Evolutionary conservation across 2,888 invertebrate genomes (phyloP).

Genomic region (Cepaea hortensis): DNA sequence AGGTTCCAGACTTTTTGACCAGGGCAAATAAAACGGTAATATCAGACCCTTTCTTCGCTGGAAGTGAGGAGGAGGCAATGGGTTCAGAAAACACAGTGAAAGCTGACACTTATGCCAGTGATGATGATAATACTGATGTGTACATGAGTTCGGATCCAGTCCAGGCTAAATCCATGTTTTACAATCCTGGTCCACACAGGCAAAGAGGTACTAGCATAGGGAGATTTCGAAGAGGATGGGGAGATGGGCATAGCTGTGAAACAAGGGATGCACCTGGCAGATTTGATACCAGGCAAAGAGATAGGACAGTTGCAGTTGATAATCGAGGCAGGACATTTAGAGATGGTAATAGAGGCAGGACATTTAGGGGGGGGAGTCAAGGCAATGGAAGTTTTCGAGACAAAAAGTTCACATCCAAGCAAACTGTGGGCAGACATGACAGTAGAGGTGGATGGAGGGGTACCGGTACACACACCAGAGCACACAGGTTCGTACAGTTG

Average conservation of each 20-base stretch:
- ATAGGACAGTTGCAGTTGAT: conserved; percentile 29
- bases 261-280: not conserved
- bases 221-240: not conserved
- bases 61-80: conserved; percentile 37
- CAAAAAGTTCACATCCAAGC: conserved; percentile 3
- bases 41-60: conserved; percentile 38
- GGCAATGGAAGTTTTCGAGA: not conserved
- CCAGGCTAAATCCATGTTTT: conserved; percentile 53
- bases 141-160: not conserved
- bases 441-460: not conserved
- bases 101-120: not conserved
- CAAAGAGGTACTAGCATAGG: not conserved
- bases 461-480: not conserved
- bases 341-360: conserved; percentile 32
- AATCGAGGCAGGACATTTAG: conserved; percentile 29
- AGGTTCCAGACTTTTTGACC: conserved; percentile 23
- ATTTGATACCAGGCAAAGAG: conserved; percentile 28
- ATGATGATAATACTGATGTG: conserved; percentile 16
- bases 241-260: not conserved
- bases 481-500: conserved; percentile 15
- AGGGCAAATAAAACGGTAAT: conserved; percentile 10
- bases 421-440: not conserved
- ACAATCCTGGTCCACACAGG: conserved; percentile 51
- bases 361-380: not conserved
- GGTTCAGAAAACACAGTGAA: not conserved